Evolutionary conservation across 2,888 invertebrate species (phyloP), one percentile per base, ranked within the genome.

Genomic region (Melinaea menophilus): DNA sequence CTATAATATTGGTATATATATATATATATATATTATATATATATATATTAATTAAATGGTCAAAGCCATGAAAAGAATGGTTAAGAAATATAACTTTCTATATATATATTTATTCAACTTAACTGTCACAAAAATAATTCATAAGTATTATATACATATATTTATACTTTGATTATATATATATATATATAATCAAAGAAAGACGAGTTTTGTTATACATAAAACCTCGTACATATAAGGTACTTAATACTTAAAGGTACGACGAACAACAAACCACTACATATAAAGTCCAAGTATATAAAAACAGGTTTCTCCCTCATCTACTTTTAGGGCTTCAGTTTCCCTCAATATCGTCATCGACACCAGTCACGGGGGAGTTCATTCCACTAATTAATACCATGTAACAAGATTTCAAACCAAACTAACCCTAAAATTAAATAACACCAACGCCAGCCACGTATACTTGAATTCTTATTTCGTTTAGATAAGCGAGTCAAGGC

Each of bases 331-430:
- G 89, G 89, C 81, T 89, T 89, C 89, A 81, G 81, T 82, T 85
- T 86, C 87, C 89, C 85, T 79, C 75, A 76, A 77, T 77, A 76
- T 86, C 83, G 86, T 87, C 85, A 88, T 85, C 85, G 89, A 90
- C 81, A 88, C 88, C 87, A 78, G 64, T 69, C 70, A 71, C 70
- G 68, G 73, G 76, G 81, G 57, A 59, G 63, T 63, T 59, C 56
- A 56, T 67, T 46, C 61, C 75, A 75, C 74, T 78, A 79, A 79
- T 78, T 79, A 77, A 77, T 51, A 11, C 51, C 22, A 51, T 31
- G 51, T 51, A 51, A 4, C 51, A 7, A 31, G 11, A 51, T 55
- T 41, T 41, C 41, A 41, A 31, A 55, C 5, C 46, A 56, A 58
- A 63, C 51, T 56, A 58, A 58, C 33, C 11, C n/a, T 12, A 37